Base-by-base conservation (phyloP, 2,888 invertebrate species). In the Himalopsyche japonica region DNA sequence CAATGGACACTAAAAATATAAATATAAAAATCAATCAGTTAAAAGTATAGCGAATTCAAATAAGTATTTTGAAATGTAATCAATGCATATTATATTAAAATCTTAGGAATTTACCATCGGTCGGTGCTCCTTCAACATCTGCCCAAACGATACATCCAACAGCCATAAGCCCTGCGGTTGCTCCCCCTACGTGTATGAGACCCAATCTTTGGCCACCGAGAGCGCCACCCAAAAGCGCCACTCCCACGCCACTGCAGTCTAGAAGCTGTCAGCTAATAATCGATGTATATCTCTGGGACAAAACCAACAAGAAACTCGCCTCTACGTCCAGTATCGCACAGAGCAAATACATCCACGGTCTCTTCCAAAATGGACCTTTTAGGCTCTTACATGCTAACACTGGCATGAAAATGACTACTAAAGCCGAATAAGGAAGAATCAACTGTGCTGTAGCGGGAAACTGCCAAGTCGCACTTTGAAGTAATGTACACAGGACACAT, bases 171-270 rank as follows among this genome's bases (percentile, higher is more conserved):
- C 96, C 97, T 84, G 97, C 91, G 15, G 95, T 94, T 27, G 97
- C 96, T 0, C 97, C 97, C 1, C 95, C 92, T 43, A 96, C 95
- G 89, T 97, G 97, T 3, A 94, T 94, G 88, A 95, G 93, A 80
- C 95, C 94, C 86, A 96, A 95, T 87, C 96, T 92, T 85, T 96
- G 95, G 8, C 95, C 95, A 32, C 97, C 92, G 90, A 96, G 95
- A 0, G 96, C 92, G 88, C 95, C 96, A 0, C 97, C 97, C 47
- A 97, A 94, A 87, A 97, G 90, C 5, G 97, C 97, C 12, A 95
- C 95, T 0, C 97, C 96, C 82, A 97, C 96, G 6, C 96, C 96
- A 86, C 96, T 96, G 90, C 97, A 97, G 87, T 97, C 96, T 88
- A 97, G 91, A 89, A 97, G 92, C 95, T 97, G 93, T 91, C 95